Percentiles rank a stretch among this genome's conserved stretches.
These are phyloP conservation scores for Pagetopsis macropterus DNA, from an alignment of 2,797 vertebrate genomes.

Conservation along the genomic window DNA sequence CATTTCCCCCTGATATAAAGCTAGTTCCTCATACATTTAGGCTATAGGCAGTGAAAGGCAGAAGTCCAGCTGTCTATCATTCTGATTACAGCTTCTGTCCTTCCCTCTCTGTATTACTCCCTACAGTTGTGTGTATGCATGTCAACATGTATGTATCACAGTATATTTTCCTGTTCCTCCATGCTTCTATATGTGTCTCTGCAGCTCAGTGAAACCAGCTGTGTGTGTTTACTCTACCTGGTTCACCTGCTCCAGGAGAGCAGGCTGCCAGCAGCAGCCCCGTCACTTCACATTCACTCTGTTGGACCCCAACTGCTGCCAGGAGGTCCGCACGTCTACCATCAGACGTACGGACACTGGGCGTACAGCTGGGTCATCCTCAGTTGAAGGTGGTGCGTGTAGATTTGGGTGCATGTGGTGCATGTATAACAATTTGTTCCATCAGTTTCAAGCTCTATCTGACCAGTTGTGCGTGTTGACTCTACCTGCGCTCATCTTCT, in stretches of 20 bases:
- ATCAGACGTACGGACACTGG: slow-evolving; percentile 10
- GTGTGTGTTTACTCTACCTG: slow-evolving; percentile 72
- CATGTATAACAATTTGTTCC: slow-evolving; percentile 57
- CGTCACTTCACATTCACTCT: slow-evolving; percentile 56
- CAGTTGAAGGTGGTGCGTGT: slow-evolving; percentile 18
- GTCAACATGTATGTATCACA: slow-evolving; percentile 42
- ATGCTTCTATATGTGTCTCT: slow-evolving; percentile 37
- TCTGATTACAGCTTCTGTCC: slow-evolving; percentile 49
- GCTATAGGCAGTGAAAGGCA: not conserved
- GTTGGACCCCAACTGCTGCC: slow-evolving; percentile 26
- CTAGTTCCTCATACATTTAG: not conserved
- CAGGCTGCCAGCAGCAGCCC: slow-evolving; percentile 51
- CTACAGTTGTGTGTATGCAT: slow-evolving; percentile 29
- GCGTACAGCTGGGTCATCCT: slow-evolving; percentile 11
- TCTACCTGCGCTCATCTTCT: slow-evolving; percentile 70
- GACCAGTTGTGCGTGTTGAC: slow-evolving; percentile 67
- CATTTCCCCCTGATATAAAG: slow-evolving; percentile 13
- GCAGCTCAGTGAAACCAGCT: slow-evolving; percentile 67
- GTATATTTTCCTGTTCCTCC: slow-evolving; percentile 14
- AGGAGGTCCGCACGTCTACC: slow-evolving; percentile 25
- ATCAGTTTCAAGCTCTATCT: slow-evolving; percentile 57
- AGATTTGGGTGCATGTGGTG: slow-evolving; percentile 33
- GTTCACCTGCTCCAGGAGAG: slow-evolving; percentile 77
- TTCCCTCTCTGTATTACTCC: slow-evolving; percentile 23
- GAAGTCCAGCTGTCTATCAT: slow-evolving; percentile 40